Evolutionary conservation across 2,797 vertebrate species (phyloP).

Genomic region (Clarias fuscus): DNA sequence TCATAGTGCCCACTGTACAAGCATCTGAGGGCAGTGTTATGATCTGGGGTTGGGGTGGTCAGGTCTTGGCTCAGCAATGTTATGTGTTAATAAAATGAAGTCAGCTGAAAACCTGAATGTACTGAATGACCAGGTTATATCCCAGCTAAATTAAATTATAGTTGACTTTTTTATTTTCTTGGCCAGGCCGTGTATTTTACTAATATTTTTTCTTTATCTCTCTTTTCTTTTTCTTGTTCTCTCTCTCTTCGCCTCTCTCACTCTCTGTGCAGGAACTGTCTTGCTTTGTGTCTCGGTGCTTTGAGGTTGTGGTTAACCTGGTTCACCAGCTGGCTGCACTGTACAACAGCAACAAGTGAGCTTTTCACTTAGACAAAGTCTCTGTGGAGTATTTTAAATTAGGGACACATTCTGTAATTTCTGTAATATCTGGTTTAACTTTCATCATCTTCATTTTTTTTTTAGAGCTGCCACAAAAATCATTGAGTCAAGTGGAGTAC

Average conservation of each 20-base stretch:
- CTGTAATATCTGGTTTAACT: neutral
- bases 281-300: constrained; percentile 94
- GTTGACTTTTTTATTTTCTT: too few species aligned
- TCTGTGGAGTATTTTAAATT: neutral
- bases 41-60: too few species aligned
- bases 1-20: too few species aligned
- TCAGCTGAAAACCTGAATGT: too few species aligned
- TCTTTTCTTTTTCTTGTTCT: constrained; percentile 23
- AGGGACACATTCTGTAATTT: neutral
- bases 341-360: constrained; percentile 95
- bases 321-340: constrained; percentile 94
- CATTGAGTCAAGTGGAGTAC: constrained; percentile 94
- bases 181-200: neutral
- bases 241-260: neutral
- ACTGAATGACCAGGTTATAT: too few species aligned
- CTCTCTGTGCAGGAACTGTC: constrained; percentile 86
- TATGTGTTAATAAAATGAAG: too few species aligned
- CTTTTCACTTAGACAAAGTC: neutral
- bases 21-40: too few species aligned
- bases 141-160: too few species aligned
- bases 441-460: constrained; percentile 9
- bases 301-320: constrained; percentile 93
- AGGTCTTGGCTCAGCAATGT: too few species aligned
- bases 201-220: neutral
- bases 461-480: constrained; percentile 88